Conservation (phyloP, 2,113 vertebrate genomes). For the Chloroceryle aenea region DNA sequence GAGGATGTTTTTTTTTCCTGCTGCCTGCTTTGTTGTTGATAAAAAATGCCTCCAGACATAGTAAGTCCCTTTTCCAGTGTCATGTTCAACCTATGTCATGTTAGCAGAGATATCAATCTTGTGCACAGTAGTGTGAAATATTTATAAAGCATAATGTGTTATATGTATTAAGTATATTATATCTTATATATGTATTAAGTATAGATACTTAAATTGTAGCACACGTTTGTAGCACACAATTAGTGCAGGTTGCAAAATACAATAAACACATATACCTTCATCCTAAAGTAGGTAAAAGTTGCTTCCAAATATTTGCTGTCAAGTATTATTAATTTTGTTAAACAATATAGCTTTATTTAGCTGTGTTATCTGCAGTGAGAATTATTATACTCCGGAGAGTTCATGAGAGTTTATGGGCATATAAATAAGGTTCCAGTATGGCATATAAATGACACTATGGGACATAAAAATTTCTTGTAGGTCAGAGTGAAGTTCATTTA, state of each 20-base stretch:
- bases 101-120: neutral
- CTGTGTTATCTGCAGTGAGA: neutral
- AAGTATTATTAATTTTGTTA: neutral
- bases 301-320: neutral
- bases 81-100: neutral
- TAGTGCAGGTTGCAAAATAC: neutral
- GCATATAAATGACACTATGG: neutral
- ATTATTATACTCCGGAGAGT: neutral
- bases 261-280: neutral
- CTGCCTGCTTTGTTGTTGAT: neutral
- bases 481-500: neutral
- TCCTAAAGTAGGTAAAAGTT: neutral
- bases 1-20: conserved; percentile 31
- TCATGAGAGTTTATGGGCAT: neutral
- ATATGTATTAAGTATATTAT: neutral
- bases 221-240: neutral
- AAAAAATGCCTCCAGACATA: conserved; percentile 12
- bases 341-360: neutral
- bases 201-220: neutral
- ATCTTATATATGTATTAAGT: no score
- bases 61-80: neutral
- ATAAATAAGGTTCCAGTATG: neutral
- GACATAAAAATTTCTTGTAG: neutral
- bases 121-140: neutral
- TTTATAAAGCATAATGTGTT: neutral